phyloP scores from a whole-genome alignment of 1,140 invertebrate genomes.

The Melitaea cinxia region DNA sequence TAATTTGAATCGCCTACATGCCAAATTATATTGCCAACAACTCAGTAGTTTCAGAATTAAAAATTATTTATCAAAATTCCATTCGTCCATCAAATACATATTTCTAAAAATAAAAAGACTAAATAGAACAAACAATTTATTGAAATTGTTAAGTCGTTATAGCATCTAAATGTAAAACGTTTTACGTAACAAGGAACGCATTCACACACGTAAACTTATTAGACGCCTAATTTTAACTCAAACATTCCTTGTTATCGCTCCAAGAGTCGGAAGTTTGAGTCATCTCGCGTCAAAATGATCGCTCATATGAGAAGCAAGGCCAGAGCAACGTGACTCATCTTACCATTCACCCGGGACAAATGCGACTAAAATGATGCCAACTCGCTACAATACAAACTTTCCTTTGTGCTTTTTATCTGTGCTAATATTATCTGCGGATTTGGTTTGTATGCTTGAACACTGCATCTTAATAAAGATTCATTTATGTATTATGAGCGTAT shows the following conservation, averaged over 20 bases:
- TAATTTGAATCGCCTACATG: too few relatives aligned
- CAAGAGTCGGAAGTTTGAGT: slow-evolving; percentile 54
- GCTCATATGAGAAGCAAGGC: slow-evolving; percentile 28
- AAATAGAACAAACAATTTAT: neutral
- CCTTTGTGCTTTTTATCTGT: neutral
- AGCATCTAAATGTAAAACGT: slow-evolving; percentile 1
- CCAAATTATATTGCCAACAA: too few relatives aligned
- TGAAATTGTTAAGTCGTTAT: too few relatives aligned
- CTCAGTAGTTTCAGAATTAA: too few relatives aligned
- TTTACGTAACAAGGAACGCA: slow-evolving; percentile 18
- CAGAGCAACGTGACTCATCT: slow-evolving; percentile 28
- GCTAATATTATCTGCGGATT: too few relatives aligned
- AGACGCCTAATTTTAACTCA: slow-evolving; percentile 39
- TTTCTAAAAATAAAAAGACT: too few relatives aligned
- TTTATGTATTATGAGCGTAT: too few relatives aligned
- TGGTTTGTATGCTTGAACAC: too few relatives aligned
- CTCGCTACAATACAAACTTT: neutral
- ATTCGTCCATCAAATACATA: too few relatives aligned
- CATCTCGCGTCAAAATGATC: slow-evolving; percentile 32
- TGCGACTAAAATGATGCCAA: neutral
- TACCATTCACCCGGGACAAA: slow-evolving; percentile 18
- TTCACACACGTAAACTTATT: slow-evolving; percentile 14
- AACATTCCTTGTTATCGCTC: slow-evolving; percentile 49
- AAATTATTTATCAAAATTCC: too few relatives aligned
- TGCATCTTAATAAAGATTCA: too few relatives aligned